Percentiles rank a stretch among this genome's conserved stretches.
Conservation (phyloP, 2,888 invertebrate species). For the Pammene fasciana region DNA sequence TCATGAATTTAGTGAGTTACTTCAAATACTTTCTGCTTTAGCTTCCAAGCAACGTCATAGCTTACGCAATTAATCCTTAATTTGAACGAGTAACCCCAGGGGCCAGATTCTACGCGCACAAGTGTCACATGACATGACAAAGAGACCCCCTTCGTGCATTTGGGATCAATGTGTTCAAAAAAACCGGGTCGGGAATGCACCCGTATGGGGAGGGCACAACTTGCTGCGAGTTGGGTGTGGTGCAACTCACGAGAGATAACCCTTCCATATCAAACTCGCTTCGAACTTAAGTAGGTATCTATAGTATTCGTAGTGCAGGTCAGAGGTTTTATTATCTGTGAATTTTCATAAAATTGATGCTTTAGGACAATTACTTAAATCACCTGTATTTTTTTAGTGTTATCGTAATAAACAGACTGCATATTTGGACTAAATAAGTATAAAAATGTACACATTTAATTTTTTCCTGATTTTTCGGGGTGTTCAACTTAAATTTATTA, state of each 20-base stretch:
- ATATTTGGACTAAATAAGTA: too few relatives aligned
- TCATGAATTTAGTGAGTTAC: background rate
- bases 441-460: too few relatives aligned
- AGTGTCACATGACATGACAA: slow-evolving; percentile 81
- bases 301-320: too few relatives aligned
- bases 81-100: slow-evolving; percentile 74
- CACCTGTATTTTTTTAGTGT: too few relatives aligned
- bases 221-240: slow-evolving; percentile 46
- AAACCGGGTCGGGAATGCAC: slow-evolving; percentile 75
- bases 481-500: background rate
- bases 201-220: slow-evolving; percentile 64
- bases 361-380: too few relatives aligned
- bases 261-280: background rate
- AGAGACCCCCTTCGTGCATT: slow-evolving; percentile 65
- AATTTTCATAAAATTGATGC: background rate
- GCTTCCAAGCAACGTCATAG: slow-evolving; percentile 3
- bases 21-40: background rate
- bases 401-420: too few relatives aligned
- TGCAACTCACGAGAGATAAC: slow-evolving; percentile 23
- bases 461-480: background rate
- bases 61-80: slow-evolving; percentile 67
- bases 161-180: slow-evolving; percentile 74
- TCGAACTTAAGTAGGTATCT: background rate
- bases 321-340: background rate
- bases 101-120: slow-evolving; percentile 71